Evolutionary conservation across 2,888 invertebrate genomes (phyloP).

Genomic region (Campaea margaritaria): DNA sequence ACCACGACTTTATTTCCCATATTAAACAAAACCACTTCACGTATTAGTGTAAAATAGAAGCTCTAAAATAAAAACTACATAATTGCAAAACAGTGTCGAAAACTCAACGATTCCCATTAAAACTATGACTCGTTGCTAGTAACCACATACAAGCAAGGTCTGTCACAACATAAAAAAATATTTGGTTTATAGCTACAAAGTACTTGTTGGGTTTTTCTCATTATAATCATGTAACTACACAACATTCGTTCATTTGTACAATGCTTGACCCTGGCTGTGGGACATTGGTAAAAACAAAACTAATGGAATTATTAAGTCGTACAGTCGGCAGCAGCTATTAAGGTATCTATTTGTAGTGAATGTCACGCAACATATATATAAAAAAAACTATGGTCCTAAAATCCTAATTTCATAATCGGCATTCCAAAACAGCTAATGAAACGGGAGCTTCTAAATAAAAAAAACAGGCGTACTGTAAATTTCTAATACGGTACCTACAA

Average conservation of each 20-base stretch:
- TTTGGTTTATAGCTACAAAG: constrained; percentile 7
- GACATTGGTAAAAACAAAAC: constrained; percentile 15
- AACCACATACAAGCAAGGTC: constrained; percentile 17
- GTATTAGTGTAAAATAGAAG: constrained; percentile 11
- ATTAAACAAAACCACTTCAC: background rate
- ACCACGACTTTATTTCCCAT: background rate
- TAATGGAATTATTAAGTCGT: constrained; percentile 7
- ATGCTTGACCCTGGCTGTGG: constrained; percentile 27
- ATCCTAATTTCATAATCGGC: too few relatives aligned
- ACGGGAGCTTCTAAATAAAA: too few relatives aligned
- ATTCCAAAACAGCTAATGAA: too few relatives aligned
- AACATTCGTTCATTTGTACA: constrained; percentile 24
- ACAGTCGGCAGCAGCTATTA: too few relatives aligned
- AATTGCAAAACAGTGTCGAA: constrained; percentile 15
- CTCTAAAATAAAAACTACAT: constrained; percentile 18
- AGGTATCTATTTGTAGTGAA: too few relatives aligned
- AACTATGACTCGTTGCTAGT: constrained; percentile 15
- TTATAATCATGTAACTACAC: constrained; percentile 19
- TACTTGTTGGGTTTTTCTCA: constrained; percentile 16
- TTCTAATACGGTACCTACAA: too few relatives aligned
- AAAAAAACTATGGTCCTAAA: too few relatives aligned
- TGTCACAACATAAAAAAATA: constrained; percentile 18
- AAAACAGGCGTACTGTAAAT: too few relatives aligned
- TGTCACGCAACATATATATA: too few relatives aligned
- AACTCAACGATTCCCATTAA: constrained; percentile 9